Evolutionary conservation across 2,113 vertebrate species (phyloP), one percentile per base, ranked within the genome.

Genomic region (Phrynosoma blainvillii): DNA sequence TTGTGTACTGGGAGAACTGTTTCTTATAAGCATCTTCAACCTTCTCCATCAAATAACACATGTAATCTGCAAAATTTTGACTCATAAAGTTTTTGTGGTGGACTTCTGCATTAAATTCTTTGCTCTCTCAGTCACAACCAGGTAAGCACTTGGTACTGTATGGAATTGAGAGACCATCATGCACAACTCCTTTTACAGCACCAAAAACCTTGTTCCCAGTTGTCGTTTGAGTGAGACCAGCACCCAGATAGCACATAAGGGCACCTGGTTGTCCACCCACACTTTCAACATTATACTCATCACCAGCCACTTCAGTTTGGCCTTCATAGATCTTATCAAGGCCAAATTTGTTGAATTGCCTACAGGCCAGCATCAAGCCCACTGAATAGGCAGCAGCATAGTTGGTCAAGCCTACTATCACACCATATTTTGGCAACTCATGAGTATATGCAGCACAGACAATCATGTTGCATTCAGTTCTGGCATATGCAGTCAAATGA

Each of bases 201-300:
- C 99, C 99, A 30, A 99, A 99, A 92, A 99, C 99, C 97, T 99
- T 99, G 97, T 99, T 99, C 95, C 99, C 99, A 86, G 99, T 99
- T 87, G 98, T 99, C 95, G 99, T 99, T 96, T 99, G 98, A 80
- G 99, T 98, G 65, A 99, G 98, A 32, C 99, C 99, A 21, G 99
- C 99, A 87, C 99, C 99, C 96, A 99, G 95, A 93, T 99, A 99
- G 96, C 99, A 99, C 1, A 98, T 98, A 93, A 99, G 99, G 84
- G 98, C 99, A 0, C 99, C 98, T 74, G 99, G 98, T 92, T 99
- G 96, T 75, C 98, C 98, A 84, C 99, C 99, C 62, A 99, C 96
- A 32, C 99, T 99, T 96, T 99, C 99, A 92, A 99, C 99, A 10
- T 99, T 99, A 92, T 99, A 99, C 87, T 99, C 99, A 0, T 99